phyloP scores from a whole-genome alignment of 2,888 invertebrate species.

The Dexiosoma caninum region DNA sequence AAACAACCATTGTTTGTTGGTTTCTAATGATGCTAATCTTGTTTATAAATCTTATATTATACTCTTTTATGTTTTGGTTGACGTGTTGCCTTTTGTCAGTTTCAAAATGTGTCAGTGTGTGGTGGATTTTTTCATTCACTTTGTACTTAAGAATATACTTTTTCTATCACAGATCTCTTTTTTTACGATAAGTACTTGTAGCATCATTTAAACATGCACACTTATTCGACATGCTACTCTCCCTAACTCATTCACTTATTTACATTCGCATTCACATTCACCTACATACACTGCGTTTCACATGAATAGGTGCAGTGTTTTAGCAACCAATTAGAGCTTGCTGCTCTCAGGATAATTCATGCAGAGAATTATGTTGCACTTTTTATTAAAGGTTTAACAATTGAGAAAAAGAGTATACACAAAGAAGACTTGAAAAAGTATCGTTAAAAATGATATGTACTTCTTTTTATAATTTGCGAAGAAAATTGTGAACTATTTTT shows the following conservation, averaged over 20 bases:
- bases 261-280: not conserved
- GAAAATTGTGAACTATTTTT: no score
- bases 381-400: no score
- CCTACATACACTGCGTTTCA: no score
- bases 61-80: slow-evolving; percentile 13
- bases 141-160: slow-evolving; percentile 14
- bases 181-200: slow-evolving; percentile 48
- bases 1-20: slow-evolving; percentile 30
- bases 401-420: no score
- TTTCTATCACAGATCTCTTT: slow-evolving; percentile 6
- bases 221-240: slow-evolving; percentile 12
- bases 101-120: slow-evolving; percentile 21
- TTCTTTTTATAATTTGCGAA: no score
- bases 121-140: slow-evolving; percentile 7
- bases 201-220: slow-evolving; percentile 29
- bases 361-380: no score
- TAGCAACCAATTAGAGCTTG: no score
- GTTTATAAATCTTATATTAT: slow-evolving; percentile 25
- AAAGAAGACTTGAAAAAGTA: no score
- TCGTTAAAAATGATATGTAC: no score
- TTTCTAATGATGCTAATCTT: slow-evolving; percentile 53
- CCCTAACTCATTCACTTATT: slow-evolving; percentile 2
- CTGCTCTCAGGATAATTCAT: no score
- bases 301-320: no score
- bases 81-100: slow-evolving; percentile 32